Percentiles rank a stretch among this genome's conserved stretches.
Evolutionary conservation across 2,113 vertebrate species (phyloP).

Genomic region (Columba janthina): DNA sequence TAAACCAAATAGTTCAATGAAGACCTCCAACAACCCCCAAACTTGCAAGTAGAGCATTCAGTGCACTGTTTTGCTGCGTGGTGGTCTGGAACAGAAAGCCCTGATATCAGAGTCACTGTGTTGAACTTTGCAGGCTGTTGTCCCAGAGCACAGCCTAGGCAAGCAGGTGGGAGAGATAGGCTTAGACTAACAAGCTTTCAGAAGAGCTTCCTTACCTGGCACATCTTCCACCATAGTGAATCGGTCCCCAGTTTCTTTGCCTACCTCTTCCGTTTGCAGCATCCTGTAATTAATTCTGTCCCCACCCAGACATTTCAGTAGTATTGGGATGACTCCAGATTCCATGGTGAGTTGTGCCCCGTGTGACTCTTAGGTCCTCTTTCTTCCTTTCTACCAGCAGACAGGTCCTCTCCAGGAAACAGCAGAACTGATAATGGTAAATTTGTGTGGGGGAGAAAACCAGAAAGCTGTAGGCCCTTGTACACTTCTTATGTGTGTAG

Average conservation of each 20-base stretch:
- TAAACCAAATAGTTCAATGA: not conserved
- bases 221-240: not conserved
- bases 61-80: not conserved
- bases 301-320: not conserved
- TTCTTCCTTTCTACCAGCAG: not conserved
- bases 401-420: not conserved
- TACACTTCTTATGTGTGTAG: not conserved
- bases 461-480: not conserved
- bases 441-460: rapidly evolving
- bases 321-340: not conserved
- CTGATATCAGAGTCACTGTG: too few species aligned
- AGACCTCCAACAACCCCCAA: not conserved
- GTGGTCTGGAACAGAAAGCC: not conserved
- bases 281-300: not conserved
- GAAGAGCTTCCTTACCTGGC: not conserved
- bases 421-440: not conserved
- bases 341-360: not conserved
- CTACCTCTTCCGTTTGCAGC: not conserved
- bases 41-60: not conserved
- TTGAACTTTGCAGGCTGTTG: not conserved
- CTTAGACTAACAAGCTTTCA: not conserved
- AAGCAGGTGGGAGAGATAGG: not conserved
- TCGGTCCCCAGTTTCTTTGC: not conserved
- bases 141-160: not conserved
- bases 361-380: not conserved